Evolutionary conservation across 2,113 vertebrate species (phyloP), one percentile per base, ranked within the genome.

Genomic region (Chrysochloris asiatica): DNA sequence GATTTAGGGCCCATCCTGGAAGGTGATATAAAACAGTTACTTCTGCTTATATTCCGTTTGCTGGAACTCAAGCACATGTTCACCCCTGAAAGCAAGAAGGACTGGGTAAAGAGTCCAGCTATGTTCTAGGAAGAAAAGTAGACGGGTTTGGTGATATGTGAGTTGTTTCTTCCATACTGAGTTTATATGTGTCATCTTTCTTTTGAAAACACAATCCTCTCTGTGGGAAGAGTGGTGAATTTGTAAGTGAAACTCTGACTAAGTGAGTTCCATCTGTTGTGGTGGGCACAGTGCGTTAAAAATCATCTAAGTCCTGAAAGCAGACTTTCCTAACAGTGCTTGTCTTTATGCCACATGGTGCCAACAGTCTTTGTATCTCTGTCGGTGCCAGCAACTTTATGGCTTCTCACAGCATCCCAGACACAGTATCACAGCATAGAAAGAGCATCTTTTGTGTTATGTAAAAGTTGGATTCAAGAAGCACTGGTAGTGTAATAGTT

Each of bases 251-350:
- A 80, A 73, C 38, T 71, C 77, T 48, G 84, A 26, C 76, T 52
- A 85, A 92, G 82, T 91, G 85, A 83, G 89, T 93, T 95, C 28
- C 50, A 36, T 38, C 16, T 95, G 84, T 61, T 80, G 65, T 95
- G 61, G 91, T 82, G 92, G 63, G 80, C 72, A 83, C 73, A 24
- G 4, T 61, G 26, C 10, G 8, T 28, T 30, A 28, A 61, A 61
- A 61, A 30, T 28, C n/a, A 61, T 61, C 22, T 24, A 61, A 26
- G 6, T 61, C 26, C 59, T 28, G 8, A 10, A 50, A 50, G 48
- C 16, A 50, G 48, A 16, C 48, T 50, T 50, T 50, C 9, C 48
- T 50, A 50, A 50, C 48, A 50, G 48, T 8, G 16, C 16, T 50
- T 50, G 48, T 50, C 48, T 50, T 50, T 16, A 50, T 50, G 48